Conservation (phyloP, 2,888 invertebrate species). For the Caenorhabditis imperialis region DNA sequence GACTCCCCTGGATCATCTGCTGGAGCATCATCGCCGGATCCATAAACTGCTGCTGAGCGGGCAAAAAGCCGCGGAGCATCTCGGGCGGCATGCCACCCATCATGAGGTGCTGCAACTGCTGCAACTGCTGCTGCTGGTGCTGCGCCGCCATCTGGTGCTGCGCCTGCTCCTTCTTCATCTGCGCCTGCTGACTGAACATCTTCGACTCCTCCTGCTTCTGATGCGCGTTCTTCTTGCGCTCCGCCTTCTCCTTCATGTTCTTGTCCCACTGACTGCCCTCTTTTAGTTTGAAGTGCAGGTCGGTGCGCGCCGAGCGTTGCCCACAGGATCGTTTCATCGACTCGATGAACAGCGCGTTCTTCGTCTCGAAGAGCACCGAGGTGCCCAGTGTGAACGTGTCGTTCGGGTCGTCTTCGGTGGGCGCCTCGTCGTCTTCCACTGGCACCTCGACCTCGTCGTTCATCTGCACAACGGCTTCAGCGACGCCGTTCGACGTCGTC, state of each 20-base stretch:
- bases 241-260: slow-evolving; percentile 18
- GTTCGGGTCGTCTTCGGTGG: slow-evolving; percentile 1
- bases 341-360: slow-evolving; percentile 30
- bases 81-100: slow-evolving; percentile 30
- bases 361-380: slow-evolving; percentile 14
- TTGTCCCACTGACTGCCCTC: slow-evolving; percentile 12
- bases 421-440: slow-evolving; percentile 14
- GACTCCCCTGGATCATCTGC: slow-evolving; percentile 15
- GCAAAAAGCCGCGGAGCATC: slow-evolving; percentile 13
- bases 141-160: slow-evolving; percentile 21
- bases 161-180: slow-evolving; percentile 12
- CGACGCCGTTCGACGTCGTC: background rate
- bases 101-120: slow-evolving; percentile 30
- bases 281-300: slow-evolving; percentile 32
- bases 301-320: slow-evolving; percentile 33
- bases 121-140: slow-evolving; percentile 33
- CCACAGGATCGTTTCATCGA: slow-evolving; percentile 38
- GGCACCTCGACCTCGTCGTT: background rate
- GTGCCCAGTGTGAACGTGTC: slow-evolving; percentile 25
- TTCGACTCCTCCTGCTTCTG: slow-evolving; percentile 2
- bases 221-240: slow-evolving; percentile 16
- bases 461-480: background rate
- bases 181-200: background rate
- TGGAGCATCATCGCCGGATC: slow-evolving; percentile 27
- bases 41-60: slow-evolving; percentile 1